Percentiles rank a stretch among this genome's conserved stretches.
Conservation (phyloP, 2,888 invertebrate genomes). For the Noctua pronuba region DNA sequence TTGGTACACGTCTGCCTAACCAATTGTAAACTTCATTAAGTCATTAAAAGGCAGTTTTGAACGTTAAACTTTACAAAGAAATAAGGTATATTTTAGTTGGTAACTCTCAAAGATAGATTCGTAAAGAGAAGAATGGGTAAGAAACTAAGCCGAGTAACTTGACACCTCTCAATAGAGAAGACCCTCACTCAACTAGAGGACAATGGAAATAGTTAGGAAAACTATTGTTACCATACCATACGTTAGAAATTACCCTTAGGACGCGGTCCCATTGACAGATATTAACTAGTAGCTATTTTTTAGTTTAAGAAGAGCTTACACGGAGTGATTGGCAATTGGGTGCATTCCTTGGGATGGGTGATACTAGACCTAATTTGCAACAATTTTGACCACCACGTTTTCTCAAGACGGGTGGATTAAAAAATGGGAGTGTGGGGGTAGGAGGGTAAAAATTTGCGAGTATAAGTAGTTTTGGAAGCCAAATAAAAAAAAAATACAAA, state of each 20-base stretch:
- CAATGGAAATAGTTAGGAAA: constrained; percentile 43
- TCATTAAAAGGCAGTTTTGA: background rate
- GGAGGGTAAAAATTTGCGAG: too few species aligned
- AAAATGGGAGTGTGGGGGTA: too few species aligned
- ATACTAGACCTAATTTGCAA: too few species aligned
- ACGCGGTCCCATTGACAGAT: background rate
- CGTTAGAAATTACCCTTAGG: constrained; percentile 24
- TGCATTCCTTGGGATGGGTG: too few species aligned
- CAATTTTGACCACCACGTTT: too few species aligned
- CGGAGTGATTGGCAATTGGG: too few species aligned
- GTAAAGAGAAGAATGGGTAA: background rate
- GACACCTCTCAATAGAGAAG: constrained; percentile 10
- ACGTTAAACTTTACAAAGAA: background rate
- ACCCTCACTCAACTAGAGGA: background rate
- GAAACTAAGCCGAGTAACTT: background rate
- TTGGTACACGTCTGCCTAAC: too few species aligned
- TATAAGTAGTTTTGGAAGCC: too few species aligned
- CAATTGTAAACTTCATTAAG: too few species aligned
- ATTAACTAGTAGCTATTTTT: background rate
- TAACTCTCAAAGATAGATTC: background rate
- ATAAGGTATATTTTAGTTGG: background rate
- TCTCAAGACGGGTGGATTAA: too few species aligned
- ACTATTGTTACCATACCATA: constrained; percentile 49
- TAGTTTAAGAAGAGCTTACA: too few species aligned
- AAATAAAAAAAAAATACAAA: too few species aligned